A percentile compares a stretch with the other conserved stretches of the same genome.
Evolutionary conservation across 2,113 vertebrate species (phyloP).

Genomic region (Pontoporia blainvillei): DNA sequence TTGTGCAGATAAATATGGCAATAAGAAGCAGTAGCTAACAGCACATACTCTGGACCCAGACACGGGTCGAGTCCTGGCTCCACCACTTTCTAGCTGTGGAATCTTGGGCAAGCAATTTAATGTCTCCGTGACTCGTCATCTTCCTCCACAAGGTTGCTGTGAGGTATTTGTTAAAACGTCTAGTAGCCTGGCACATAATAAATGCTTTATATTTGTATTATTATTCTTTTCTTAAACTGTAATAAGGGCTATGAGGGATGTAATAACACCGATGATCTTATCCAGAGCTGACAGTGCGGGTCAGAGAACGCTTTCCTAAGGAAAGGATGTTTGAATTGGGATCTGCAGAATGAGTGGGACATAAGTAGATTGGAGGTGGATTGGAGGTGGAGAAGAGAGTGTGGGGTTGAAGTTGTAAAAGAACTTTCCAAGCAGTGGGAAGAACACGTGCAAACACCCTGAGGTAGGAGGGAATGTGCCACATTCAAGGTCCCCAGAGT

Average conservation of each 20-base stretch:
- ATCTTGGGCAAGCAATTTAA: background rate
- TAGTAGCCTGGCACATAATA: background rate
- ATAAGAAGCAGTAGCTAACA: background rate
- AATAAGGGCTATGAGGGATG: background rate
- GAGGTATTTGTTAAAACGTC: background rate
- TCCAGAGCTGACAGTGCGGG: background rate
- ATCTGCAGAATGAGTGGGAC: background rate
- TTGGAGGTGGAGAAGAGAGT: background rate
- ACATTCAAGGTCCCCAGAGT: background rate
- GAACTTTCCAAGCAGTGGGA: background rate
- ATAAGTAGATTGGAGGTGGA: background rate
- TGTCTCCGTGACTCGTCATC: background rate
- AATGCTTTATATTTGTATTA: background rate
- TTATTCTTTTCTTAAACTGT: background rate
- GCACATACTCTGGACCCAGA: background rate
- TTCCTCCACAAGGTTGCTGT: background rate
- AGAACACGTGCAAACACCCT: background rate
- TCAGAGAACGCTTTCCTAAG: background rate
- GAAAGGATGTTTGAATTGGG: background rate
- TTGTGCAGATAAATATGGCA: background rate
- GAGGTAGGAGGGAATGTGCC: background rate
- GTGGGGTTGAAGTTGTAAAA: background rate
- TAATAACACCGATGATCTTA: background rate
- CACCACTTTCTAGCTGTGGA: background rate
- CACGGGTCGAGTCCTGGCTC: background rate